Conservation (phyloP, 2,797 vertebrate species). For the Gobionotothen gibberifrons region DNA sequence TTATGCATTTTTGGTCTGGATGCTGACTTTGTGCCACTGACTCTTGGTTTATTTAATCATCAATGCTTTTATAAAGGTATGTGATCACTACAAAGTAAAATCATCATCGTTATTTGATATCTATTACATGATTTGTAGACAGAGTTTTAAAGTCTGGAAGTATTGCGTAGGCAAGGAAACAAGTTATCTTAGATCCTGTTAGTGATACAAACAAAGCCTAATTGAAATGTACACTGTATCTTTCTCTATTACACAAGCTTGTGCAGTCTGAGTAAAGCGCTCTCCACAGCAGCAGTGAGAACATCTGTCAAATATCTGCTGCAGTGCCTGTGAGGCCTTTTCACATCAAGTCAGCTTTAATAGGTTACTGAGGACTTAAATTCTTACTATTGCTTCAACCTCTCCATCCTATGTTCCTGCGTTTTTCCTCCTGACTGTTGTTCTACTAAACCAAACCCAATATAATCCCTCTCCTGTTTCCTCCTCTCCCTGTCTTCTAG, state of each 20-base stretch:
- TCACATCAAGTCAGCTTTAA: constrained; percentile 66
- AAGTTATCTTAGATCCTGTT: neutral
- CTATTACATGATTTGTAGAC: neutral
- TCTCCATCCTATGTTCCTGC: constrained; percentile 51
- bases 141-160: neutral
- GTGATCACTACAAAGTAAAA: neutral
- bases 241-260: constrained; percentile 37
- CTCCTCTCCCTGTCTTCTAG: constrained; percentile 59
- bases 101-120: neutral
- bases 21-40: constrained; percentile 16
- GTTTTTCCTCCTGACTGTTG: constrained; percentile 50
- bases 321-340: constrained; percentile 60
- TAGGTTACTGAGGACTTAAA: constrained; percentile 57
- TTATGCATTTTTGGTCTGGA: constrained; percentile 26
- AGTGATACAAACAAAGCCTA: constrained; percentile 33
- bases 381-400: constrained; percentile 51
- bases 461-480: constrained; percentile 66
- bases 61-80: constrained; percentile 21
- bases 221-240: constrained; percentile 36
- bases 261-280: constrained; percentile 35
- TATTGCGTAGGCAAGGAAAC: neutral
- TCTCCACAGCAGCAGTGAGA: constrained; percentile 41
- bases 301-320: constrained; percentile 68
- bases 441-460: constrained; percentile 62
- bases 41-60: constrained; percentile 26